Conservation (phyloP, 2,888 invertebrate species). For the Endotricha flammealis region DNA sequence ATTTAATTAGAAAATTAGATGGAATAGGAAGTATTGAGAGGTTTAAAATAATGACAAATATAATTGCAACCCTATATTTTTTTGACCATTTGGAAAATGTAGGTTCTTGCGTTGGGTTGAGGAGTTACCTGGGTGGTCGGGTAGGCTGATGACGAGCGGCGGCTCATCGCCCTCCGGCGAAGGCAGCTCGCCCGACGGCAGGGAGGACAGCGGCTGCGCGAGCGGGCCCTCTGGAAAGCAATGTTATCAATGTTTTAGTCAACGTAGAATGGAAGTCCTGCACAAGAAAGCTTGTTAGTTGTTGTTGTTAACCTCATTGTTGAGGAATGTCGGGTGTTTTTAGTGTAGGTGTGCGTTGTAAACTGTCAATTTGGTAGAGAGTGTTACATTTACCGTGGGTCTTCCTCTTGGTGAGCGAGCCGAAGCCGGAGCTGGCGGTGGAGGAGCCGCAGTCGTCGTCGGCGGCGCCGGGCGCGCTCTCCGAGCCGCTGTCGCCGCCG, state of each 20-base stretch:
- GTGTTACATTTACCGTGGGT: slow-evolving; percentile 65
- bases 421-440: slow-evolving; percentile 91
- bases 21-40: too few relatives aligned
- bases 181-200: slow-evolving; percentile 55
- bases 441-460: slow-evolving; percentile 83
- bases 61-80: too few relatives aligned
- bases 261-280: too few relatives aligned
- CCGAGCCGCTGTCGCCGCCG: slow-evolving; percentile 62
- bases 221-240: slow-evolving; percentile 41
- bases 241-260: too few relatives aligned
- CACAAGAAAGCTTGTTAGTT: too few relatives aligned
- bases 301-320: too few relatives aligned
- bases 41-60: too few relatives aligned
- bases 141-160: slow-evolving; percentile 32
- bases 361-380: slow-evolving; percentile 1
- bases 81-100: too few relatives aligned
- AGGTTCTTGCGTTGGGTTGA: background rate
- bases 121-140: slow-evolving; percentile 48
- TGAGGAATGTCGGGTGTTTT: too few relatives aligned
- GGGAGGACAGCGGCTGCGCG: slow-evolving; percentile 47
- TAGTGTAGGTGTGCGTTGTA: too few relatives aligned
- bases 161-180: slow-evolving; percentile 56
- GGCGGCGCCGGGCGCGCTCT: slow-evolving; percentile 57
- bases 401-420: slow-evolving; percentile 88
- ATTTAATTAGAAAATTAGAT: too few relatives aligned